Evolutionary conservation across 2,797 vertebrate species (phyloP).

Genomic region (Ceryle rudis): DNA sequence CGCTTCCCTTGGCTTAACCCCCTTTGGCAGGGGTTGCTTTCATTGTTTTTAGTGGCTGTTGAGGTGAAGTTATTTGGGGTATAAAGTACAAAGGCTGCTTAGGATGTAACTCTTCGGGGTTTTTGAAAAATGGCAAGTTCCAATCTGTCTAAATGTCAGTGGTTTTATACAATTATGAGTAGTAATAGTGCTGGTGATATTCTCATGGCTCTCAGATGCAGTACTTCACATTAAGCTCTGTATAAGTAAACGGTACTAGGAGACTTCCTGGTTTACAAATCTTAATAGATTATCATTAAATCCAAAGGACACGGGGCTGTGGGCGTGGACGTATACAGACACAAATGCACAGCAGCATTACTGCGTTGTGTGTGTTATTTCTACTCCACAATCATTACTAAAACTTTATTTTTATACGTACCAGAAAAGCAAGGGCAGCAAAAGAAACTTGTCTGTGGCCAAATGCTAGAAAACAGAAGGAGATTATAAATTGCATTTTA

Average conservation of each 20-base stretch:
- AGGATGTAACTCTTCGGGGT: not conserved
- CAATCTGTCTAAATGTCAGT: not conserved
- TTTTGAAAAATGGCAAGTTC: not conserved
- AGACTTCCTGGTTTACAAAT: not conserved
- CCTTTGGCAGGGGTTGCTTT: not conserved
- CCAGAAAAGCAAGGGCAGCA: constrained; percentile 80
- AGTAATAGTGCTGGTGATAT: not conserved
- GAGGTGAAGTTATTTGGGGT: not conserved
- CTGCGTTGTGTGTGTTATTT: not conserved
- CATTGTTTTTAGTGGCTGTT: not conserved
- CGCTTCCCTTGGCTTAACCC: not conserved
- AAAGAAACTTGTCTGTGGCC: constrained; percentile 79
- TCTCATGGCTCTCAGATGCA: not conserved
- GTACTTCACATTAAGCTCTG: not conserved
- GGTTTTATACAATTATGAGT: not conserved
- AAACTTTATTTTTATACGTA: constrained; percentile 63
- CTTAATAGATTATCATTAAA: not conserved
- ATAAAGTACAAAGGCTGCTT: not conserved
- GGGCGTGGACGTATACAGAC: fast-evolving
- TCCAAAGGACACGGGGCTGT: not conserved
- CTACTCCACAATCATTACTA: not conserved
- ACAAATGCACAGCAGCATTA: not conserved
- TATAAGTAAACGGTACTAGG: not conserved
- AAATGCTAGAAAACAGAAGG: constrained; percentile 76
- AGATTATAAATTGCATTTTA: constrained; percentile 46